phyloP scores from a whole-genome alignment of 2,797 vertebrate species.

The Stomatorhinus walkeri region DNA sequence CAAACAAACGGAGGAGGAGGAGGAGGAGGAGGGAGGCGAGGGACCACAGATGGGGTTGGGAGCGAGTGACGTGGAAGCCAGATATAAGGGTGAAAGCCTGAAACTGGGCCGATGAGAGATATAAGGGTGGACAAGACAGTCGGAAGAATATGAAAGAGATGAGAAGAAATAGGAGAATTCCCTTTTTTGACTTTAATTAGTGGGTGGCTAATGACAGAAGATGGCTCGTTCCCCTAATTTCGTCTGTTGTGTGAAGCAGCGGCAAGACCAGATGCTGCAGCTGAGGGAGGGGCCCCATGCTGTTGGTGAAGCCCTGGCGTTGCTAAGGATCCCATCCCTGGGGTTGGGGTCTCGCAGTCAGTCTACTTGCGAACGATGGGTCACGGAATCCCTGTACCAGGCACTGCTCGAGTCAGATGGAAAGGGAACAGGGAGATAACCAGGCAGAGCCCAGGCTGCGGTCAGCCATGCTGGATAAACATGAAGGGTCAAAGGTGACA shows the following conservation, averaged over 20 bases:
- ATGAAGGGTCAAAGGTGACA: background rate
- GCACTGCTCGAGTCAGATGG: background rate
- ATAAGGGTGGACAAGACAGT: background rate
- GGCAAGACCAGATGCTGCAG: background rate
- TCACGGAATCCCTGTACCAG: background rate
- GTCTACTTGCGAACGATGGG: background rate
- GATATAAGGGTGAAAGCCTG: background rate
- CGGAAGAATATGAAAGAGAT: background rate
- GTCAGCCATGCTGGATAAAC: background rate
- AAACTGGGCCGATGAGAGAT: background rate
- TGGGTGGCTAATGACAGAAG: background rate
- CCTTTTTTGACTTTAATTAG: background rate
- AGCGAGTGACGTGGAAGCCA: background rate
- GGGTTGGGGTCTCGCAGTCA: background rate
- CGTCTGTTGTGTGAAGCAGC: background rate
- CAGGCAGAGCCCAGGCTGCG: background rate
- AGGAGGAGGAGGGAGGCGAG: background rate
- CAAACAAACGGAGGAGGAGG: background rate
- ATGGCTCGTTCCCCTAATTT: background rate
- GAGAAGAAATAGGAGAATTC: background rate
- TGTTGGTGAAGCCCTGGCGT: background rate
- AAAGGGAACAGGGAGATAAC: background rate
- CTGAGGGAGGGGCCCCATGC: background rate
- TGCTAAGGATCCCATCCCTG: background rate
- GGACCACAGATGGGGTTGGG: background rate